Percentiles rank a stretch among this genome's conserved stretches.
These are phyloP conservation scores for Ceriagrion tenellum DNA, from an alignment of 2,888 invertebrate genomes.

Conservation along the genomic window DNA sequence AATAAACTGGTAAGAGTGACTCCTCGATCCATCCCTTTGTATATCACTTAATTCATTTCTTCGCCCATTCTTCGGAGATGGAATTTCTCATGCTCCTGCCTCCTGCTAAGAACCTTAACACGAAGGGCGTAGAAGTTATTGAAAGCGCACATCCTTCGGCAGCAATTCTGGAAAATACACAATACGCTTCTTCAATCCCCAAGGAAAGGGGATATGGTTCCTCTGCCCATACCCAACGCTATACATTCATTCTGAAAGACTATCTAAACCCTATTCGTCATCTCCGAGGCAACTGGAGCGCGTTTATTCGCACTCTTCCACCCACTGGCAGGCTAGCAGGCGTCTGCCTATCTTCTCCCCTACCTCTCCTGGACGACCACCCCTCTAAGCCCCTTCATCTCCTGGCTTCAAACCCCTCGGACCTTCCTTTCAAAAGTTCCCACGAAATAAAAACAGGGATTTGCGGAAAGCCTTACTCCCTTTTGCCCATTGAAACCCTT, in stretches of 20 bases:
- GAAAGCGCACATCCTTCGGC: not conserved
- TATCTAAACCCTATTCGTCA: constrained; percentile 21
- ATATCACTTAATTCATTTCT: too few relatives aligned
- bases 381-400: not conserved
- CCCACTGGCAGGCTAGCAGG: not conserved
- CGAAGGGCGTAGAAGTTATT: not conserved
- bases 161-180: not conserved
- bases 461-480: not conserved
- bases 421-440: not conserved
- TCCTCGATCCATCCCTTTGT: not conserved
- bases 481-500: not conserved
- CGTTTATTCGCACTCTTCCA: not conserved
- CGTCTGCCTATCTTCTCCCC: not conserved
- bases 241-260: not conserved
- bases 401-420: not conserved
- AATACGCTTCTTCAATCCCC: not conserved
- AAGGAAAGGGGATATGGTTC: not conserved
- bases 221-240: not conserved
- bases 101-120: not conserved
- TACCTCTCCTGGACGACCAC: not conserved
- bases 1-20: not conserved
- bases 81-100: not conserved
- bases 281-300: constrained; percentile 18
- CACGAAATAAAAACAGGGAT: constrained; percentile 26
- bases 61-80: not conserved